A percentile compares a stretch with the other conserved stretches of the same genome.
Evolutionary conservation across 1,140 invertebrate genomes (phyloP).

Genomic region (Chelonus insularis): DNA sequence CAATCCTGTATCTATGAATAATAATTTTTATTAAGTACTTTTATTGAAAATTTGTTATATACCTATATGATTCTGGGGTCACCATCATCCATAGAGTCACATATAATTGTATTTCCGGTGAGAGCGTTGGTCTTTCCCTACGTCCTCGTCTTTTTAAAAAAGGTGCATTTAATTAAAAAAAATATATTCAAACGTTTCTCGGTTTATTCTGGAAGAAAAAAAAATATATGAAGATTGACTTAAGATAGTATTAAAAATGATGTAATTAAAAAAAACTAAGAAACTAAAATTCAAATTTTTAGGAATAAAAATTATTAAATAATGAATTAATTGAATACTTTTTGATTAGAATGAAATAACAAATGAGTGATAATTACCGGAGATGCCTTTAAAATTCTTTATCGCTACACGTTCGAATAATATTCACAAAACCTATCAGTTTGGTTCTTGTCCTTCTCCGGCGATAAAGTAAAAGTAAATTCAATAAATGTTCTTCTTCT

Average conservation of each 20-base stretch:
- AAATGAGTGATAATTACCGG: background rate
- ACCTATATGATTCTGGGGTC: background rate
- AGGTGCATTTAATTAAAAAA: background rate
- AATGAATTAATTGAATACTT: background rate
- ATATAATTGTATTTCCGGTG: background rate
- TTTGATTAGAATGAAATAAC: background rate
- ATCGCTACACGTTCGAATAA: background rate
- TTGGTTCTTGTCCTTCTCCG: background rate
- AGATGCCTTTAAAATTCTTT: background rate
- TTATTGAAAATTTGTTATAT: background rate
- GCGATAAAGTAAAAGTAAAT: background rate
- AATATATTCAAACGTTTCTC: background rate
- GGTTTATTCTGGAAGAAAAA: background rate
- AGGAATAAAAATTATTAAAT: background rate
- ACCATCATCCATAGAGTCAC: background rate
- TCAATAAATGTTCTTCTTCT: background rate
- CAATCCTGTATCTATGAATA: background rate
- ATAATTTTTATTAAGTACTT: background rate
- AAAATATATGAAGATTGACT: too few relatives aligned
- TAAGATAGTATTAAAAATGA: too few relatives aligned
- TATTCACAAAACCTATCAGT: background rate
- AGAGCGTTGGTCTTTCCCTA: background rate
- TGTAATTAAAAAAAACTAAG: too few relatives aligned
- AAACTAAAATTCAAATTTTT: too few relatives aligned
- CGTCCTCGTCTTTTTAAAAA: background rate